Conservation (phyloP, 1,140 invertebrate species). For the Epicauta chinensis region DNA sequence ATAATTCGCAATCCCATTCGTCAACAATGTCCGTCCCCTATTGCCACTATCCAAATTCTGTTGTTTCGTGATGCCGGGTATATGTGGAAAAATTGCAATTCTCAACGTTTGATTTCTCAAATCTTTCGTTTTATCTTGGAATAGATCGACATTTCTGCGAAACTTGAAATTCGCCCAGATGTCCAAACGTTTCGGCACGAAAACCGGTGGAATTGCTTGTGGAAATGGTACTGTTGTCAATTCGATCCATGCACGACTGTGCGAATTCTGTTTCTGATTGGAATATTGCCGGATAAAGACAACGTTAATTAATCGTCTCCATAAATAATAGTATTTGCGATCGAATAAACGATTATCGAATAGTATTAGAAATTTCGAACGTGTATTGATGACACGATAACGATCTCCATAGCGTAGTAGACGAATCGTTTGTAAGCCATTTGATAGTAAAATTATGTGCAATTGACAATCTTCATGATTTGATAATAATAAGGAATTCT, state of each 20-base stretch:
- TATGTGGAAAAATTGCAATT: conserved; percentile 62
- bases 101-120: conserved; percentile 49
- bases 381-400: conserved; percentile 59
- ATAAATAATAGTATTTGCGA: conserved; percentile 61
- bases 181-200: conserved; percentile 52
- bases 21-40: conserved; percentile 8
- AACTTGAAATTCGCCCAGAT: conserved; percentile 57
- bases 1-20: conserved; percentile 23
- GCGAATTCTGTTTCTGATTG: conserved; percentile 32
- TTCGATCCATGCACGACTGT: conserved; percentile 53
- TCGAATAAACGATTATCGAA: conserved; percentile 61
- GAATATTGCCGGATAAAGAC: conserved; percentile 60
- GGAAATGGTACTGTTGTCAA: conserved; percentile 67
- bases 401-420: conserved; percentile 64
- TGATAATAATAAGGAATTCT: conserved; percentile 50
- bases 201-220: conserved; percentile 45
- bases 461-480: conserved; percentile 59
- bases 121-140: conserved; percentile 54
- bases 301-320: conserved; percentile 69
- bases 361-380: conserved; percentile 60
- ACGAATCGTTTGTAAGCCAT: conserved; percentile 58
- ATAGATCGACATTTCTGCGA: conserved; percentile 47
- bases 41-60: conserved; percentile 20
- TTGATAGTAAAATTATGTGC: conserved; percentile 66
- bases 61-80: conserved; percentile 54